Percentiles rank a stretch among this genome's conserved stretches.
phyloP scores from a whole-genome alignment of 2,888 invertebrate species.

The Eurytoma californica region DNA sequence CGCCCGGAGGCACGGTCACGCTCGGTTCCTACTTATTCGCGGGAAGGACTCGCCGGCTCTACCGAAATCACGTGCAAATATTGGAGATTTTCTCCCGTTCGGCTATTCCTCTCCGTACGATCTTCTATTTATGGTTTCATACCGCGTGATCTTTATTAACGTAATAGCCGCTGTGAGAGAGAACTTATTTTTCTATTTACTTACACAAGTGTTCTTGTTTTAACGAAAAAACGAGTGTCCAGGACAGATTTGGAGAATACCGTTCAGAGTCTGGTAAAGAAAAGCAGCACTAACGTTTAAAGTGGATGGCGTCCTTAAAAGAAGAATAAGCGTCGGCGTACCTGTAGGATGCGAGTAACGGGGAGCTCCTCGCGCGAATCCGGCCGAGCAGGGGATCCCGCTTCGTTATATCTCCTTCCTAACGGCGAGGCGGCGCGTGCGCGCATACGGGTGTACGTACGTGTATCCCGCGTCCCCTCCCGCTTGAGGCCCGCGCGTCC shows the following conservation, averaged over 20 bases:
- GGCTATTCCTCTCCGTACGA: not conserved
- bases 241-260: too few relatives aligned
- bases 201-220: too few relatives aligned
- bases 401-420: conserved; percentile 56
- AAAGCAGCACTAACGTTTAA: too few relatives aligned
- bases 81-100: conserved; percentile 19
- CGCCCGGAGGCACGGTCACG: not conserved
- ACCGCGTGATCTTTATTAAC: too few relatives aligned
- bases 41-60: conserved; percentile 19
- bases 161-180: too few relatives aligned
- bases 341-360: conserved; percentile 12
- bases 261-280: too few relatives aligned
- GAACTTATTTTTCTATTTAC: too few relatives aligned
- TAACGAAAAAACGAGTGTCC: not conserved
- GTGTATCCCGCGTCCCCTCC: not conserved
- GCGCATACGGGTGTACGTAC: conserved; percentile 6
- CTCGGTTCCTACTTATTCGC: conserved; percentile 20
- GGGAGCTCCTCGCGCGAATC: conserved; percentile 12
- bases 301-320: conserved; percentile 1
- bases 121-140: too few relatives aligned
- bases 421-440: conserved; percentile 28
- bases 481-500: not conserved
- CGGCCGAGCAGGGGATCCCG: conserved; percentile 10
- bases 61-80: conserved; percentile 48
- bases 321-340: not conserved